Evolutionary conservation across 2,113 vertebrate genomes (phyloP), one percentile per base, ranked within the genome.

Genomic region (Lates calcarifer): DNA sequence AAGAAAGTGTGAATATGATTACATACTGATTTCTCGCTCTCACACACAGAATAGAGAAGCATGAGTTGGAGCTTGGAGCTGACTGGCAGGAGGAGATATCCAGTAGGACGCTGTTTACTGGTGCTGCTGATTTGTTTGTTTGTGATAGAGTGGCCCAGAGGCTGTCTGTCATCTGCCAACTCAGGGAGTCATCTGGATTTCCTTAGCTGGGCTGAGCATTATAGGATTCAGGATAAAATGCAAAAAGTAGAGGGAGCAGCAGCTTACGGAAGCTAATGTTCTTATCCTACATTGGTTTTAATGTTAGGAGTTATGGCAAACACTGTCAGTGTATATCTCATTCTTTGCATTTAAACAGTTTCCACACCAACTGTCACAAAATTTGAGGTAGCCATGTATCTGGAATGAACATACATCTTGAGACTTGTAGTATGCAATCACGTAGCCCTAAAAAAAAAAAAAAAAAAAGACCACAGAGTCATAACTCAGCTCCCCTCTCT

Each of bases 121-220:
- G 63, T 74, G 82, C 82, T 22, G 77, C 75, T 91, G 85, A 92
- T 91, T 92, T 90, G 87, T 92, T 91, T 91, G 89, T 87, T 79
- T 85, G 79, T 83, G 62, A 90, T 82, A 28, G 87, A 84, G 77
- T 83, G 74, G 83, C 77, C 86, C 84, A 15, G 41, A 75, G 85
- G 79, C 80, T 81, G 35, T 77, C 79, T 77, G 37, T 85, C 84
- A 80, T 82, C 85, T 84, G 82, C 58, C 74, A 77, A 86, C 81
- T 84, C 66, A 31, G 58, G 58, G 62, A 69, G 81, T 88, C 78
- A 79, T 88, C 78, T 74, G 62, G 66, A 78, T 84, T 88, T 89
- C 79, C 79, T 72, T 70, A 67, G 55, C 74, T 43, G 64, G 63
- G 4, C 71, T 74, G 24, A 47, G 70, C 49, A 47, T 74, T 45